Evolutionary conservation across 2,113 vertebrate genomes (phyloP), one percentile per base, ranked within the genome.

Genomic region (Condylura cristata): DNA sequence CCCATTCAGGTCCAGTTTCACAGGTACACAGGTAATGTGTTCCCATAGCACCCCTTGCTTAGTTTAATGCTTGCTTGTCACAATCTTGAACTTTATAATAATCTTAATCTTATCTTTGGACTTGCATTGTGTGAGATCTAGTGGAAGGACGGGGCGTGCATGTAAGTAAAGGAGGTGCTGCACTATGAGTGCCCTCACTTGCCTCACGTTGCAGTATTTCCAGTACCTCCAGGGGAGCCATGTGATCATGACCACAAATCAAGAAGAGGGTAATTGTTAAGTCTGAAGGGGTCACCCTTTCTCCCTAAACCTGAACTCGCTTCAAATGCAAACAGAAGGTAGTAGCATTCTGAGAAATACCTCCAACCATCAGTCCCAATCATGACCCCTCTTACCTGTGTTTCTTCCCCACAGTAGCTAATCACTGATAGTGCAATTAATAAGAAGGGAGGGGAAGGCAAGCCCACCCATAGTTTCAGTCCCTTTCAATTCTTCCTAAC

Each of bases 161-260:
- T 44, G 22, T 0, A 11, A 65, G 4, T 44, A 63, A 41, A 65
- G 53, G 39, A 90, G 48, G 12, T 26, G 12, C 10, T 34, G 18
- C 6, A 8, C 9, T 9, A 39, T 5, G 17, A 1, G 3, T 17
- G 18, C 61, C 20, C 10, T 53, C 39, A 20, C n/a, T 70, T 39
- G 24, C 16, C 53, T 63, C 39, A 56, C 13, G 14, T 11, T 34
- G 1, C 5, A 18, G 24, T 0, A 1, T 89, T 37, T 66, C 34
- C 18, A 17, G 7, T 8, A 7, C 58, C 41, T 48, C 61, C 11
- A 12, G 5, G 12, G 13, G 60, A 14, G 28, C 41, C 56, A 0
- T 30, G 65, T 71, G 65, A 60, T 81, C 53, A 60, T 71, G 65
- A 60, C 72, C 53, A 60, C 85, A 81, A 86, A 75, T 37, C 13